Conservation (phyloP, 2,888 invertebrate species). For the Perizoma flavofasciatum region DNA sequence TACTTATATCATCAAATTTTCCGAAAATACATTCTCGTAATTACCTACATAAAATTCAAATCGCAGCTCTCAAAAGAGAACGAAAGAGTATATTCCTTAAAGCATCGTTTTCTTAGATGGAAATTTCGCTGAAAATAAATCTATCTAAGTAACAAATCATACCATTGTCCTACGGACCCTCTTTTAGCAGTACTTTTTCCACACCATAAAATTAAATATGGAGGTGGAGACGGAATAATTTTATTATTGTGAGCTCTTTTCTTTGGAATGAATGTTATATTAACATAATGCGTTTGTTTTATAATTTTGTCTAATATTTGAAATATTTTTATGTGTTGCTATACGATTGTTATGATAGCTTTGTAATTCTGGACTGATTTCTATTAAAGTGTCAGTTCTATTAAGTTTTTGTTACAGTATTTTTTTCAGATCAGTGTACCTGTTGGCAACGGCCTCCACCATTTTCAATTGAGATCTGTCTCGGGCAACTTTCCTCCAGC, state of each 20-base stretch:
- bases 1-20: no score
- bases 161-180: constrained; percentile 66
- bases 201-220: constrained; percentile 78
- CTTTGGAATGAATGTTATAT: constrained; percentile 30
- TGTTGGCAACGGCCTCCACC: no score
- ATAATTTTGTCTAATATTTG: constrained; percentile 1
- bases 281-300: constrained; percentile 25
- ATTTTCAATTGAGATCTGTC: no score
- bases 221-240: constrained; percentile 58
- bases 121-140: constrained; percentile 39
- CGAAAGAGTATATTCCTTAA: constrained; percentile 27
- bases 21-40: no score
- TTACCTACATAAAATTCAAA: no score
- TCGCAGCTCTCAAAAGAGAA: background rate
- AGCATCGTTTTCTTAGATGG: constrained; percentile 38
- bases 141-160: constrained; percentile 69
- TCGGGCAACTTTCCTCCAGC: no score
- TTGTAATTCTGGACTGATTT: no score
- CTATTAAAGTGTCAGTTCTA: no score
- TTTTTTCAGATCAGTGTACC: no score
- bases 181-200: constrained; percentile 62
- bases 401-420: no score
- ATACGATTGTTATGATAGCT: background rate
- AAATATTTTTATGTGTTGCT: background rate
- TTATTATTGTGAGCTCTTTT: constrained; percentile 53